A percentile compares a stretch with the other conserved stretches of the same genome.
phyloP scores from a whole-genome alignment of 2,797 vertebrate genomes.

The Lagodon rhomboides region DNA sequence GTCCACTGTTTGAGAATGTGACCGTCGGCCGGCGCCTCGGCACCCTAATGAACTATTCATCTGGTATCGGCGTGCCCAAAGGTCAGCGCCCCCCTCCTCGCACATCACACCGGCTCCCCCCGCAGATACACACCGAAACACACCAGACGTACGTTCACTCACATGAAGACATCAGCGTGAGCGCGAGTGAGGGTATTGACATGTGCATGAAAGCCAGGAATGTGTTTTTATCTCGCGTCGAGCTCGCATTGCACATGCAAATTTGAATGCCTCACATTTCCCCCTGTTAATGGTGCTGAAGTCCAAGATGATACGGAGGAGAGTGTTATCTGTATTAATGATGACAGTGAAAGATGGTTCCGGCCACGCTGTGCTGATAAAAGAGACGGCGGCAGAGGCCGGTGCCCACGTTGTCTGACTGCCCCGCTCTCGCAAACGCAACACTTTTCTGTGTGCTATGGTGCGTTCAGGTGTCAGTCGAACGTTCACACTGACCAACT shows the following conservation, averaged over 20 bases:
- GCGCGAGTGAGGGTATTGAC: background rate
- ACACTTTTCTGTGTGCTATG: background rate
- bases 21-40: slow-evolving; percentile 62
- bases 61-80: slow-evolving; percentile 67
- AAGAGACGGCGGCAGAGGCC: slow-evolving; percentile 6
- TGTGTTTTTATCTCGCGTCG: slow-evolving; percentile 10
- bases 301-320: slow-evolving; percentile 36
- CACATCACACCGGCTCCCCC: slow-evolving; percentile 14
- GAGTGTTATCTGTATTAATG: slow-evolving; percentile 17
- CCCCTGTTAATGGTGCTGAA: slow-evolving; percentile 38
- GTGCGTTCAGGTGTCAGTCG: slow-evolving; percentile 31
- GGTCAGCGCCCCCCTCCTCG: slow-evolving; percentile 69
- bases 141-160: slow-evolving; percentile 6
- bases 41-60: slow-evolving; percentile 82
- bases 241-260: background rate
- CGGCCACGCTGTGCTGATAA: slow-evolving; percentile 3
- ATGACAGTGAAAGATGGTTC: slow-evolving; percentile 35
- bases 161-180: slow-evolving; percentile 5
- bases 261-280: slow-evolving; percentile 1
- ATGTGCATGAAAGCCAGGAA: slow-evolving; percentile 11
- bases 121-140: slow-evolving; percentile 17
- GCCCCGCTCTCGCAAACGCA: slow-evolving; percentile 14
- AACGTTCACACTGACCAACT: slow-evolving; percentile 32
- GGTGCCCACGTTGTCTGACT: slow-evolving; percentile 12
- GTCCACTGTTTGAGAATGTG: slow-evolving; percentile 72